Evolutionary conservation across 2,113 vertebrate species (phyloP), one percentile per base, ranked within the genome.

Genomic region (Holacanthus passer): DNA sequence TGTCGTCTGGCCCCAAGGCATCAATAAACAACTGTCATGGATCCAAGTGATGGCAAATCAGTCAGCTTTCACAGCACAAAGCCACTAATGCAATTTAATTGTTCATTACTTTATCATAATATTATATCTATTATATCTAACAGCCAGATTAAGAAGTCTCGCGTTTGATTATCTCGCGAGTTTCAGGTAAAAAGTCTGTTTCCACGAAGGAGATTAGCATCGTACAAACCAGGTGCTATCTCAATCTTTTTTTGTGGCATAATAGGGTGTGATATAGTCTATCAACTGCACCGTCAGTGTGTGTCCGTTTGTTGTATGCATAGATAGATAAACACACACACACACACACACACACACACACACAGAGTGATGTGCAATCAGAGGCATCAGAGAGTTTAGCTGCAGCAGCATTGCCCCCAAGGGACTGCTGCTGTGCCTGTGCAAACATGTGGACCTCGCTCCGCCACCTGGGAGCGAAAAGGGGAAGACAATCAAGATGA

Each of bases 21-120:
- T 93, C 91, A 90, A 92, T 94, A 94, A 93, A 94, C 87, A 90
- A 90, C 90, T 93, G 89, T 88, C 88, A 94, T 82, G 59, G 73
- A 93, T 87, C 90, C 91, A 89, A 88, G 86, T 88, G 81, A 89
- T 77, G 87, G 74, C 85, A 88, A 87, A 90, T 91, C 79, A 90
- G 84, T 92, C 88, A 83, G 88, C 70, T 87, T 86, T 87, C 79
- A 69, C 77, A 48, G 62, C 68, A 91, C 85, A 90, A 91, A 92
- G 85, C 69, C 71, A 84, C 87, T 80, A 85, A 89, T 84, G 68
- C 85, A 77, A 41, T 88, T 81, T 73, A 69, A 88, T 85, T 89
- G 83, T 93, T 91, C 82, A 83, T 87, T 85, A 85, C 67, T 89
- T 84, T 60, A 89, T 90, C 87, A 85, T 85, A 79, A 76, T 86